Base-by-base conservation (phyloP, 2,888 invertebrate genomes). In the Harpalus rubripes region DNA sequence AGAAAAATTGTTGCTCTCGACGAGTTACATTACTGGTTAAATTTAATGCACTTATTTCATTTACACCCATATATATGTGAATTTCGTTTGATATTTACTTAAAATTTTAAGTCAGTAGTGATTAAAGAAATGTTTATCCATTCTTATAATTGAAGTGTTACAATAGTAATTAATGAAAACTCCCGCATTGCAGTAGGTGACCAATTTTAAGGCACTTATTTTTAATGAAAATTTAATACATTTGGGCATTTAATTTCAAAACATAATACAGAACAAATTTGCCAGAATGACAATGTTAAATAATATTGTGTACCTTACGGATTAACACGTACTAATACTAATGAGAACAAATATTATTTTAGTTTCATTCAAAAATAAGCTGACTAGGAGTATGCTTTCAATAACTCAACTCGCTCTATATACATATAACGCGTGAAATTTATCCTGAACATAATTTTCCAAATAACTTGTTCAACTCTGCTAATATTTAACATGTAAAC, bases 401-500 rank as follows among this genome's bases (percentile, higher is more conserved):
- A 12, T 12, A 26, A 63, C 5, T 68, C 68, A 26, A 63, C 5
- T 68, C 39, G 12, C 26, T 68, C 68, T 12, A 7, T 39, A 7
- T 39, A 32, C 26, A 7, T 39, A 32, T 12, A 63, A 63, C 63
- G 10, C 15, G n/a, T 68, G 10, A 68, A 68, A 15, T 15, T 68
- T 39, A 68, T 26, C 1, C 39, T 7, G 7, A 68, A 6, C 26
- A 16, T 63, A 63, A 26, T 63, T 59, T 26, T 63, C 63, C 63
- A 63, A 63, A 68, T 15, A 68, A 68, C 15, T 32, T 68, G 15
- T 39, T 68, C 39, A 7, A 2, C n/a, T 68, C 6, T 1, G 68
- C 68, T 68, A 68, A 68, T 68, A 39, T 68, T 68, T 68, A 32
- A 68, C 32, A 32, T 39, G 68, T 39, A 68, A 68, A 68, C 68